Percentiles rank a stretch among this genome's conserved stretches.
Evolutionary conservation across 2,113 vertebrate genomes (phyloP).

Genomic region (Oreochromis niloticus): DNA sequence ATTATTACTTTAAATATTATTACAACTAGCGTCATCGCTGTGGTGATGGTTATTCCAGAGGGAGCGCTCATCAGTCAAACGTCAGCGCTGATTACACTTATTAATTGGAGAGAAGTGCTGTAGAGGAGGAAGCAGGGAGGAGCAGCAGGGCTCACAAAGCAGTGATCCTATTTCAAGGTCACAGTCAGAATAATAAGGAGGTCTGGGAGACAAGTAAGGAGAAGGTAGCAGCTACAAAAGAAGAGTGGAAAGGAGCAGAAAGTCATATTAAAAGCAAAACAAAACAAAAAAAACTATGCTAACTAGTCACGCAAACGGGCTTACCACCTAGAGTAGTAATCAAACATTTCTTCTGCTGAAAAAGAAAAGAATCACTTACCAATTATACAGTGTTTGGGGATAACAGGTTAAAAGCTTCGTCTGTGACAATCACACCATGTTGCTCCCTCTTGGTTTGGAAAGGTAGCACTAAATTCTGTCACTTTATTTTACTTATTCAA

Average conservation of each 20-base stretch:
- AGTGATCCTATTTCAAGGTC: not conserved
- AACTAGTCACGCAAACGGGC: not conserved
- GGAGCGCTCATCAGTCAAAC: conserved; percentile 20
- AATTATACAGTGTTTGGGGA: not conserved
- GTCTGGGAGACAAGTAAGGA: not conserved
- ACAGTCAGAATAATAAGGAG: conserved; percentile 11
- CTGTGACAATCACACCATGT: not conserved
- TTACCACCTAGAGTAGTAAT: not conserved
- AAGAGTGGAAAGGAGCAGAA: not conserved
- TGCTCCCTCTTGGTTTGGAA: not conserved
- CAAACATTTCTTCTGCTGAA: not conserved
- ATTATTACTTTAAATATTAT: conserved; percentile 43
- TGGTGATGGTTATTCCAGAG: not conserved
- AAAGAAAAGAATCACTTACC: not conserved
- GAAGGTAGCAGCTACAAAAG: not conserved
- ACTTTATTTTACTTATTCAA: not conserved
- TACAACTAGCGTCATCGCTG: not conserved
- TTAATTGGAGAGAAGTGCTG: conserved; percentile 22
- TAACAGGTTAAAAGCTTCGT: too few relatives aligned
- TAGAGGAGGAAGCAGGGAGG: not conserved
- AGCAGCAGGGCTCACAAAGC: not conserved
- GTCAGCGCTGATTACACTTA: conserved; percentile 22
- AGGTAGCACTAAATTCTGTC: too few relatives aligned
- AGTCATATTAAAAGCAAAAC: not conserved
- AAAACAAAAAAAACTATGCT: not conserved